Base-by-base conservation (phyloP, 2,797 vertebrate genomes). In the Chaunax sp. region DNA sequence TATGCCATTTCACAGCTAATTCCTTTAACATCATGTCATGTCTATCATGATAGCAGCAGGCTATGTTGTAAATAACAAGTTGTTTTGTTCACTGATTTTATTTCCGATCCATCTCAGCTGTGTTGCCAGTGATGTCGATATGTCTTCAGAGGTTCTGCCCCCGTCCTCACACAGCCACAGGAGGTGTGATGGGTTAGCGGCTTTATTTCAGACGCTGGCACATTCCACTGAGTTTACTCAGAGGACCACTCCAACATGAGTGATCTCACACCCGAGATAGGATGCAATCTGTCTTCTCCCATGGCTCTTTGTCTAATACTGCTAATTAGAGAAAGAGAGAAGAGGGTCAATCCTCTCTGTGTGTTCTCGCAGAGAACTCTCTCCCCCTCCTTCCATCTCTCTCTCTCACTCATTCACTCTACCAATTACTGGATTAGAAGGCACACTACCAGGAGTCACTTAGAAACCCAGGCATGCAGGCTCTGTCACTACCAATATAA, bases 281-380 rank as follows among this genome's bases (percentile, higher is more conserved):
- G 85, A 84, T 86, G 77, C 82, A 88, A 82, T 89, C 88, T 85
- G 85, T 89, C 80, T 85, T 83, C 69, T 88, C 82, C 80, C 80
- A 77, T 78, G 87, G 80, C 84, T 88, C 83, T 84, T 82, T 89
- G 81, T 91, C 85, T 89, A 88, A 92, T 90, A 80, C 82, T n/a
- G 81, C 88, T 90, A 89, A 90, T 89, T 87, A 85, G 79, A 83
- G 75, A 82, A 75, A 72, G 77, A 86, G 71, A 85, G 78, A 86
- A 85, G 82, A 72, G 84, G 87, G 83, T 79, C 80, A 88, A 54
- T 85, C 78, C 62, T 83, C 83, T 69, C 51, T 78, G 76, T 84
- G 71, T 75, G 65, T 64, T 77, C 54, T 23, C 54, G 9, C n/a
- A 16, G 18, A 4, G 6, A 16, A 18, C 54, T 49, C 59, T 35